Evolutionary conservation across 2,113 vertebrate species (phyloP).

Genomic region (Todiramphus saurophagus): DNA sequence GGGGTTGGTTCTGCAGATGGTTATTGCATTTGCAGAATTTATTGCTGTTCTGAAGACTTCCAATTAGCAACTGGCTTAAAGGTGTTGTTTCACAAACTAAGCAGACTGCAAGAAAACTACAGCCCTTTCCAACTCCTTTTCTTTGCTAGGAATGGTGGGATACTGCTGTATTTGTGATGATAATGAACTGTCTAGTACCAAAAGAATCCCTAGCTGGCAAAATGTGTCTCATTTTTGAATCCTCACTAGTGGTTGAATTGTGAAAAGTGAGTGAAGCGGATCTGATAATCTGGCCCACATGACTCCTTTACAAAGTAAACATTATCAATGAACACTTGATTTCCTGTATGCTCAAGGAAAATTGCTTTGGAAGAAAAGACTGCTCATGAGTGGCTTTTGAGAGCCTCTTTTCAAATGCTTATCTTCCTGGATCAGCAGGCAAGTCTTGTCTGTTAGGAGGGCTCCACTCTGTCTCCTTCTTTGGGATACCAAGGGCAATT

Average conservation of each 20-base stretch:
- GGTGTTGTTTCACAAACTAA: background rate
- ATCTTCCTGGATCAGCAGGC: constrained; percentile 20
- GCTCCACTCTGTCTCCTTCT: background rate
- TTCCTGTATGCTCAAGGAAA: constrained; percentile 45
- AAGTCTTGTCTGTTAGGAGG: background rate
- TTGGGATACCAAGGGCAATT: constrained; percentile 21
- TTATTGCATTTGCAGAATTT: background rate
- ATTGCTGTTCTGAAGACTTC: background rate
- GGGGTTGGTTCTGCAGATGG: background rate
- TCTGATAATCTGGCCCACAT: constrained; percentile 17
- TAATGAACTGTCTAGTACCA: background rate
- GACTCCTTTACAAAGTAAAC: constrained; percentile 22
- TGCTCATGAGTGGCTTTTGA: constrained; percentile 16
- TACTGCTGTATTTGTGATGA: background rate
- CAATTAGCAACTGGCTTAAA: background rate
- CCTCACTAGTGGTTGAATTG: background rate
- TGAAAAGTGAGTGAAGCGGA: background rate
- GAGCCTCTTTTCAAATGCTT: constrained; percentile 43
- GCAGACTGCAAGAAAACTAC: background rate
- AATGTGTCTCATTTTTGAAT: background rate
- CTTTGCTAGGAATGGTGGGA: background rate
- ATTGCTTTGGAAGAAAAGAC: constrained; percentile 15
- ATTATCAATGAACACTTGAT: constrained; percentile 37
- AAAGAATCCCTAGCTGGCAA: background rate
- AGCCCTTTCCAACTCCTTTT: background rate